These are phyloP conservation scores for Acromyrmex echinatior DNA, from an alignment of 1,140 invertebrate genomes.

Conservation along the genomic window DNA sequence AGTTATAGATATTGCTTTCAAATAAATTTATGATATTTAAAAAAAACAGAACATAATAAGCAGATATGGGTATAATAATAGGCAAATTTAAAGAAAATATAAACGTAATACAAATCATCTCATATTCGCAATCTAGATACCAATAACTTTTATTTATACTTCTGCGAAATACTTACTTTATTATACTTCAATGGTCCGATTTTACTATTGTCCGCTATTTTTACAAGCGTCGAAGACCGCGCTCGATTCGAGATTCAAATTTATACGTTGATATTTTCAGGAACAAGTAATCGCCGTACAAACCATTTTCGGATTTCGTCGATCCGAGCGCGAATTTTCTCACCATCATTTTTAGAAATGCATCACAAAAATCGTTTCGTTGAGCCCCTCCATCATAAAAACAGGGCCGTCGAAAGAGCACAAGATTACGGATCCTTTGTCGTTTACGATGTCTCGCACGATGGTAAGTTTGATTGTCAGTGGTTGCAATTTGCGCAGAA, in stretches of 20 bases:
- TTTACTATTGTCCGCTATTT: not conserved
- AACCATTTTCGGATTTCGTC: not conserved
- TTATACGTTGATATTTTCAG: not conserved
- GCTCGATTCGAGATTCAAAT: not conserved
- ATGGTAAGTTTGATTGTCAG: slow-evolving; percentile 66
- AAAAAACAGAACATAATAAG: not conserved
- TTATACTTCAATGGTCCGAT: not conserved
- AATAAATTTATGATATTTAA: slow-evolving; percentile 7
- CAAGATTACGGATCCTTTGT: not conserved
- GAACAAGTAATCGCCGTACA: not conserved
- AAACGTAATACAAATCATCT: not conserved
- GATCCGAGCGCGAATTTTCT: not conserved
- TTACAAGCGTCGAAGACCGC: not conserved
- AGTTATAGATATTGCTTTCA: not conserved
- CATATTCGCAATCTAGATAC: not conserved
- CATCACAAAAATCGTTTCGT: not conserved
- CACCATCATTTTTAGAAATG: slow-evolving; percentile 16
- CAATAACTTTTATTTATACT: slow-evolving; percentile 16
- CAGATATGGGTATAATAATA: not conserved
- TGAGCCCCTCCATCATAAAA: not conserved
- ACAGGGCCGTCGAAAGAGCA: not conserved
- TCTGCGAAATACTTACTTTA: slow-evolving; percentile 13
- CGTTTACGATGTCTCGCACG: slow-evolving; percentile 33
- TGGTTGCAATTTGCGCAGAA: slow-evolving; percentile 64
- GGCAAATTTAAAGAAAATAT: not conserved